phyloP scores from a whole-genome alignment of 2,113 vertebrate genomes.

The Trochalopteron elliotii region DNA sequence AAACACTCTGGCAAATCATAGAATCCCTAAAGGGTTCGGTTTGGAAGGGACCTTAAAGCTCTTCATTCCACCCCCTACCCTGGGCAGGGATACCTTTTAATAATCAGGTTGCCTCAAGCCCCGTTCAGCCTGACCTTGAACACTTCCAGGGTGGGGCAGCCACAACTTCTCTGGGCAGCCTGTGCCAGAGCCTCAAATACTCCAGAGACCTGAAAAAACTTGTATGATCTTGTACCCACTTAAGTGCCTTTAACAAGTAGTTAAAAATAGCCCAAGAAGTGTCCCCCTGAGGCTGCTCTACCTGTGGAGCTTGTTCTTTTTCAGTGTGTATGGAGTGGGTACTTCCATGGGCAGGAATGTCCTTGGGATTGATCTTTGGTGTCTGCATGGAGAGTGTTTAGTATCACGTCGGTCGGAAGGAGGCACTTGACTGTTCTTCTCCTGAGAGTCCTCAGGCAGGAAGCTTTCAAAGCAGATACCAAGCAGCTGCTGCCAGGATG shows the following conservation, averaged over 20 bases:
- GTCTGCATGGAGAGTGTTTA: fast-evolving
- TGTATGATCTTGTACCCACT: background rate
- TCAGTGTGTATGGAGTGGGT: background rate
- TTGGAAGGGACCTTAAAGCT: background rate
- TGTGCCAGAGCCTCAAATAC: background rate
- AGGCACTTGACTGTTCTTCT: background rate
- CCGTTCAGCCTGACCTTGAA: background rate
- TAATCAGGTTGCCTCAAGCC: background rate
- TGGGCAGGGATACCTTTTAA: background rate
- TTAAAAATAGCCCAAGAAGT: background rate
- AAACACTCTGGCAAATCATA: background rate
- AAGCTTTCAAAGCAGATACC: background rate
- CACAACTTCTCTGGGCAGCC: background rate
- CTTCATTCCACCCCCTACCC: background rate
- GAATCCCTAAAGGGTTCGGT: background rate
- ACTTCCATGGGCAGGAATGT: background rate
- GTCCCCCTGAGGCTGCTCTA: background rate
- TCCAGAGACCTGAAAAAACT: background rate
- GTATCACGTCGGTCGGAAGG: fast-evolving
- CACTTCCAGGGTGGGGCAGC: background rate
- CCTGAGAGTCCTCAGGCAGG: background rate
- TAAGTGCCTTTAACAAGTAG: background rate
- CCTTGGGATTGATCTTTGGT: background rate
- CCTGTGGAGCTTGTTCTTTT: background rate
- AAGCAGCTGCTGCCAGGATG: background rate